A percentile compares a stretch with the other conserved stretches of the same genome.
Evolutionary conservation across 2,888 invertebrate species (phyloP).

Genomic region (Hypolimnas misippus): DNA sequence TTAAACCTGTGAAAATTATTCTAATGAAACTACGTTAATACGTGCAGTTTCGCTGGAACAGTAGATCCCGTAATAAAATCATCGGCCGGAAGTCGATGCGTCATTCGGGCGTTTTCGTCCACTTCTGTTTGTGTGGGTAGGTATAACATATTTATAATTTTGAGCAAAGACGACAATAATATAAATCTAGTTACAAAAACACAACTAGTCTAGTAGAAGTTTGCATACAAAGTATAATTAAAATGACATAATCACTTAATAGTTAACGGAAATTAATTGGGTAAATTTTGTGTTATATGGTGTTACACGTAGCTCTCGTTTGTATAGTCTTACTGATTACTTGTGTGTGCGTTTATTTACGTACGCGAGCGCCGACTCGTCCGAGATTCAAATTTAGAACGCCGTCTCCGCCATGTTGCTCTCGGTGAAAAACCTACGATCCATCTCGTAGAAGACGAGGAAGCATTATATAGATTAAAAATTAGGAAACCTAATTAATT

Average conservation of each 20-base stretch:
- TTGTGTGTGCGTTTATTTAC: constrained; percentile 84
- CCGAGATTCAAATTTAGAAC: constrained; percentile 84
- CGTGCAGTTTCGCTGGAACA: constrained; percentile 51
- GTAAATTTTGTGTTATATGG: constrained; percentile 50
- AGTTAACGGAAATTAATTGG: constrained; percentile 48
- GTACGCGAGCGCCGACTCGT: constrained; percentile 84
- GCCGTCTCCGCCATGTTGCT: constrained; percentile 83
- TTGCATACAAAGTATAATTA: not conserved
- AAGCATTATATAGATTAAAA: constrained; percentile 60
- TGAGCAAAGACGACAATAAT: constrained; percentile 27
- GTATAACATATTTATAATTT: constrained; percentile 29
- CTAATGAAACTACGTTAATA: constrained; percentile 40
- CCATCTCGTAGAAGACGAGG: constrained; percentile 67
- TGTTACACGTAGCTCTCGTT: constrained; percentile 65
- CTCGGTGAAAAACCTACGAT: constrained; percentile 80
- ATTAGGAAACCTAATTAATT: constrained; percentile 5
- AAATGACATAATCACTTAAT: constrained; percentile 13
- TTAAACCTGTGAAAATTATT: constrained; percentile 6
- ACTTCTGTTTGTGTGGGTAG: constrained; percentile 71
- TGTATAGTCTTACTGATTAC: constrained; percentile 82
- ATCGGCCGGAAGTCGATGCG: constrained; percentile 81
- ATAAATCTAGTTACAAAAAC: constrained; percentile 8
- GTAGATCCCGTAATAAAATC: constrained; percentile 80
- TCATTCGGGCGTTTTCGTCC: constrained; percentile 78
- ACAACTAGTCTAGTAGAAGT: not conserved